Percentiles rank a stretch among this genome's conserved stretches.
phyloP scores from a whole-genome alignment of 2,797 vertebrate genomes.

The Adelosebastes latens region DNA sequence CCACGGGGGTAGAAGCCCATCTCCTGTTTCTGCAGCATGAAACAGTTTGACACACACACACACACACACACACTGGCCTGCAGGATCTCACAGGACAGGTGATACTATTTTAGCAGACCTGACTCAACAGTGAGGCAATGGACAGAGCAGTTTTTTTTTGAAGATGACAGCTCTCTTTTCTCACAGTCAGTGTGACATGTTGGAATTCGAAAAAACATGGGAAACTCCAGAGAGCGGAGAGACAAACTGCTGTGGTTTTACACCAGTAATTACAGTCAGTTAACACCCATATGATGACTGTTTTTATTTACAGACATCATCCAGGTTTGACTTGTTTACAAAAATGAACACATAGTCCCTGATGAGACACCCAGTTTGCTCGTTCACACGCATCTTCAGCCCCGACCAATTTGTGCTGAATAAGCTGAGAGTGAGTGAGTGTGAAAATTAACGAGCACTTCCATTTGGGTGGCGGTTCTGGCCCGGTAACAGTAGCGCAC shows the following conservation, averaged over 20 bases:
- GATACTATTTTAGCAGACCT: slow-evolving; percentile 48
- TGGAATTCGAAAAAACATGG: slow-evolving; percentile 71
- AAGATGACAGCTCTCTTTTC: slow-evolving; percentile 58
- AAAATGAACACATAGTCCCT: neutral
- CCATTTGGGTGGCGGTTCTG: slow-evolving; percentile 50
- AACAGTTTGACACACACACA: slow-evolving; percentile 26
- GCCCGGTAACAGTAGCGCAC: slow-evolving; percentile 57
- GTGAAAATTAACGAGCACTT: slow-evolving; percentile 36
- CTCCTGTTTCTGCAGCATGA: slow-evolving; percentile 69
- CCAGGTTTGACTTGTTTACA: slow-evolving; percentile 44
- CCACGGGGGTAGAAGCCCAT: slow-evolving; percentile 66
- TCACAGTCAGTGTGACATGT: slow-evolving; percentile 59
- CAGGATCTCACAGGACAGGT: slow-evolving; percentile 67
- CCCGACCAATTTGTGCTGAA: neutral
- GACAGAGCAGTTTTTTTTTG: neutral
- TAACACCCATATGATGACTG: slow-evolving; percentile 64
- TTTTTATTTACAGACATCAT: slow-evolving; percentile 60
- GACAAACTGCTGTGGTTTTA: slow-evolving; percentile 66
- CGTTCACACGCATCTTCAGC: neutral
- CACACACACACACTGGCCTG: slow-evolving; percentile 27
- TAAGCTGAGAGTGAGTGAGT: neutral
- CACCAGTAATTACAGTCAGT: slow-evolving; percentile 69
- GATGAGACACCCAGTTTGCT: neutral
- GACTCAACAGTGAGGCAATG: slow-evolving; percentile 43
- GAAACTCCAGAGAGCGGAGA: slow-evolving; percentile 67